Base-by-base conservation (phyloP, 2,113 vertebrate genomes). In the Pardalotus punctatus region DNA sequence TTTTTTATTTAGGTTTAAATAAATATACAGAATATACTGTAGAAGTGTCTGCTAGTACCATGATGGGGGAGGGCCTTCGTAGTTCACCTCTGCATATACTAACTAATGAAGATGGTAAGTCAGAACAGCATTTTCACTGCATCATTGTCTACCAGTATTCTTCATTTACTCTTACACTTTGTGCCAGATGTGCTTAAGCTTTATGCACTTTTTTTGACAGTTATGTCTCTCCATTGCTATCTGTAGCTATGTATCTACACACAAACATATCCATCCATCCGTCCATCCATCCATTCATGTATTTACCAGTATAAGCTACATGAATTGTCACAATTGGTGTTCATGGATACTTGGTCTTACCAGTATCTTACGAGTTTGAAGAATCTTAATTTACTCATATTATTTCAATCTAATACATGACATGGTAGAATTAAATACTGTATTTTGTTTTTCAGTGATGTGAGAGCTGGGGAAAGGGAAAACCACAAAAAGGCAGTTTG, bases 21-120 rank as follows among this genome's bases (percentile, higher is more conserved):
- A 98, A 98, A 84, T 98, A 98, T 31, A 97, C 98, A 25, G 91
- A 95, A 23, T 98, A 98, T 61, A 74, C 93, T 31, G 53, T 97
- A 38, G 97, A 97, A 73, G 93, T 98, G 24, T 98, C 98, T 96
- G 98, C 98, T 60, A 98, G 98, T 80, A 98, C 98, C 10, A 13
- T 36, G 17, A 33, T 92, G 92, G 98, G 98, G 10, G 98, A 98
- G 79, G 98, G 98, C 5, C n/a, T 97, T 87, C 81, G 28, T 47
- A 98, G 98, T 89, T 23, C 48, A 38, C 96, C 98, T 22, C 22
- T 98, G 79, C 83, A 9, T 51, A 72, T 98, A 84, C 35, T 98
- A 40, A 98, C 98, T 38, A 98, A 98, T 81, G 98, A 98, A 96
- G 98, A 98, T 43, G 98, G 98, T 98, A 97, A 98, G 94, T 96